Percentiles rank a stretch among this genome's conserved stretches.
phyloP scores from a whole-genome alignment of 2,113 vertebrate genomes.

The Candoia aspera region DNA sequence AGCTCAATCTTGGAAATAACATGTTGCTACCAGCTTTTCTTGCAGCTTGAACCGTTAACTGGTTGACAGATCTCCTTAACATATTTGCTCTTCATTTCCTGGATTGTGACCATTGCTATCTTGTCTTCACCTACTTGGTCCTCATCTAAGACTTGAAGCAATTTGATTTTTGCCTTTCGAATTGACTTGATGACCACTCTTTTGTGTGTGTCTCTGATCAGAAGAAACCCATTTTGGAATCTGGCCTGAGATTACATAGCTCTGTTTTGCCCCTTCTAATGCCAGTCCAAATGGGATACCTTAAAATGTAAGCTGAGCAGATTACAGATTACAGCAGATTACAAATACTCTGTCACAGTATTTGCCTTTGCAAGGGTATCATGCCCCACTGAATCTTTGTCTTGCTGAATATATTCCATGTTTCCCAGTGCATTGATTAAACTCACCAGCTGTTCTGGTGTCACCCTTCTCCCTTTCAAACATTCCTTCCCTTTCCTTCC shows the following conservation, averaged over 20 bases:
- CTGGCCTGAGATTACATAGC: neutral
- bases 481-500: conserved; percentile 41
- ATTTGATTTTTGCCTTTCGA: neutral
- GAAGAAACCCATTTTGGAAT: neutral
- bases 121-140: neutral
- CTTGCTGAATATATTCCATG: conserved; percentile 31
- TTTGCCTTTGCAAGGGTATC: neutral
- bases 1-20: neutral
- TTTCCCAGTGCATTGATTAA: conserved; percentile 42
- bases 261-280: neutral
- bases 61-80: neutral
- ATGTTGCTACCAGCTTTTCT: neutral
- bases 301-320: neutral
- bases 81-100: neutral
- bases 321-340: too few species aligned
- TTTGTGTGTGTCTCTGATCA: neutral
- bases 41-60: neutral
- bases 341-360: neutral
- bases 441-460: conserved; percentile 54
- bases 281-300: neutral
- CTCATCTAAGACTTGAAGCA: neutral
- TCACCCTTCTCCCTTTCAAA: conserved; percentile 38
- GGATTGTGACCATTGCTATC: neutral
- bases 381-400: neutral
- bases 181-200: neutral